Conservation (phyloP, 2,113 vertebrate genomes). For the Cynocephalus volans region DNA sequence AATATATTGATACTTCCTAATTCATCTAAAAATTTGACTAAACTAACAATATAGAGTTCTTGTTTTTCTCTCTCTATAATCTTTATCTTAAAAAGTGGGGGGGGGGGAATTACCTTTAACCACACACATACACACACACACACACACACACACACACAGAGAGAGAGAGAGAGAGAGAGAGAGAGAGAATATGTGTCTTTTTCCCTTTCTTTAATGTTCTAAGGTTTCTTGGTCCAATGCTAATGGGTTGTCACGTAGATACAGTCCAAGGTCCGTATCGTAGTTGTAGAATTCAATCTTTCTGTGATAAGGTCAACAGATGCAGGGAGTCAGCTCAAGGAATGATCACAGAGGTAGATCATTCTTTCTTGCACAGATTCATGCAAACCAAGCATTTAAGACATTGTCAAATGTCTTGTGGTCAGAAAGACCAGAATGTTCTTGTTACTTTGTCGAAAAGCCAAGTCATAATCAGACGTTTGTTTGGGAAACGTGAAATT, state of each 20-base stretch:
- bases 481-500: not conserved
- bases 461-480: constrained; percentile 22
- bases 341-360: too few species aligned
- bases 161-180: too few species aligned
- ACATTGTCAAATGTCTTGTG: too few species aligned
- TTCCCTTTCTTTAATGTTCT: not conserved
- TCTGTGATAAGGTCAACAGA: not conserved
- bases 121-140: not conserved
- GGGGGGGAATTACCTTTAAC: not conserved
- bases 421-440: not conserved
- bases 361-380: not conserved
- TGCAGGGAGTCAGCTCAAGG: too few species aligned
- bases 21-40: constrained; percentile 25
- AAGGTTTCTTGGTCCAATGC: not conserved
- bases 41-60: not conserved
- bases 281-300: not conserved
- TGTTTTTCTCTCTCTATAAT: not conserved
- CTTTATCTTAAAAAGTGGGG: not conserved
- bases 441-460: not conserved
- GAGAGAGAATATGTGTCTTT: not conserved
- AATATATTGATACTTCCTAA: not conserved
- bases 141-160: not conserved
- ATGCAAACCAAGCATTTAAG: constrained; percentile 9
- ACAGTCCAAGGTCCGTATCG: not conserved
- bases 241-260: not conserved